Evolutionary conservation across 2,113 vertebrate genomes (phyloP), one percentile per base, ranked within the genome.

Genomic region (Gambusia holbrooki): DNA sequence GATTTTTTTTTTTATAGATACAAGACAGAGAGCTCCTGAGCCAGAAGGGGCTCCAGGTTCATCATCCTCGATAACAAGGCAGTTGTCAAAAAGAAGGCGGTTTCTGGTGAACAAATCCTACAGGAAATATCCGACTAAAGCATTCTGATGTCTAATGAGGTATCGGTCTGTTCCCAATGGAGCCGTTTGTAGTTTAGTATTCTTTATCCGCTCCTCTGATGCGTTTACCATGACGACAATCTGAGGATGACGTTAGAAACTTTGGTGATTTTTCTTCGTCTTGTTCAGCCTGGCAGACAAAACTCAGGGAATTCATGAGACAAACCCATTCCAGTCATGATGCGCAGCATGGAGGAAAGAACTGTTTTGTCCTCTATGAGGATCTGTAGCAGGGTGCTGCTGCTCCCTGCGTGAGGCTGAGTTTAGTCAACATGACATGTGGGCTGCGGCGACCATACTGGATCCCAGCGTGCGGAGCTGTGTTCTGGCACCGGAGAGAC

Each of bases 31-130:
- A 27, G 37, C 65, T 67, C 37, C 37, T 17, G 3, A 42, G 19
- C 30, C 63, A 63, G 17, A 11, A 15, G 51, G 51, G n/a, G 30
- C 32, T 8, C 63, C 17, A 35, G 42, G 51, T 27, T 74, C 28
- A 13, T 74, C 3, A 40, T 42, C 62, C 42, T 32, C 14, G 51
- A 33, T 72, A 87, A 79, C 78, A 92, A 92, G 89, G 88, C 89
- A 89, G 90, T 88, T 81, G 77, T 90, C 69, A 87, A 89, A 93
- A 93, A 91, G 87, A 93, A 93, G 93, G 93, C 93, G 87, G 80
- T 90, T 89, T 91, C 84, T 89, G 93, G 93, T 93, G 92, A 92
- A 87, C 66, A 65, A 87, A 83, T 84, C 84, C 82, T 89, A 85
- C 81, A 86, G 86, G 83, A 89, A 80, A 85, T 79, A 87, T 92